Base-by-base conservation (phyloP, 2,113 vertebrate species). In the Sciurus niger region DNA sequence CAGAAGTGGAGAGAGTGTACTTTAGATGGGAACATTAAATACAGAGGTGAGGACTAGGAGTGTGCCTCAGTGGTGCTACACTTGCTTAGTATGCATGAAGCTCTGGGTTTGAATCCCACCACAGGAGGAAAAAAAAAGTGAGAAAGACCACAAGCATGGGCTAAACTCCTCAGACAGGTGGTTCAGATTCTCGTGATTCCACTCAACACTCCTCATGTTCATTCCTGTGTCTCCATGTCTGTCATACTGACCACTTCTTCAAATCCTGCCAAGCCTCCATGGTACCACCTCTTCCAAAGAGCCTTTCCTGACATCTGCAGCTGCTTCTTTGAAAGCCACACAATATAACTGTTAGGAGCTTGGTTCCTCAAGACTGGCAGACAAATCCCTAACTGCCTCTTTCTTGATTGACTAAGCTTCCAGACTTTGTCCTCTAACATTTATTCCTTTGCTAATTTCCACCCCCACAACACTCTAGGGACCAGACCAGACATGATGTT, bases 401-500 rank as follows among this genome's bases (percentile, higher is more conserved):
- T 70, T 72, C 84, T 86, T 51, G 1, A 17, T 48, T 84, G 58
- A 84, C 63, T 67, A 73, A 46, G 60, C 80, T 95, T 93, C 72
- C 85, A 87, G 77, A 53, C 46, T 79, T 90, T 89, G n/a, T 94
- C 32, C 73, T 92, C 72, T 63, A 53, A 94, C 72, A 80, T 72
- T 25, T 46, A 67, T 87, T 53, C 88, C 67, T 95, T 84, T 85
- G 40, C 94, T 95, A 73, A 90, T 95, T 58, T 84, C 43, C 25
- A 24, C 20, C 7, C 20, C 53, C 46, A 53, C 37, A 28, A 14
- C 67, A 48, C 28, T 89, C 63, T 80, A 34, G 77, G 46, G 37
- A 90, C 77, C 65, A 96, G 79, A 95, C n/a, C 96, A 93, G 86
- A 94, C 84, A 53, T 89, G 72, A 72, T 46, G 8, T 76, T 95